Evolutionary conservation across 2,113 vertebrate species (phyloP).

Genomic region (Odocoileus virginianus): DNA sequence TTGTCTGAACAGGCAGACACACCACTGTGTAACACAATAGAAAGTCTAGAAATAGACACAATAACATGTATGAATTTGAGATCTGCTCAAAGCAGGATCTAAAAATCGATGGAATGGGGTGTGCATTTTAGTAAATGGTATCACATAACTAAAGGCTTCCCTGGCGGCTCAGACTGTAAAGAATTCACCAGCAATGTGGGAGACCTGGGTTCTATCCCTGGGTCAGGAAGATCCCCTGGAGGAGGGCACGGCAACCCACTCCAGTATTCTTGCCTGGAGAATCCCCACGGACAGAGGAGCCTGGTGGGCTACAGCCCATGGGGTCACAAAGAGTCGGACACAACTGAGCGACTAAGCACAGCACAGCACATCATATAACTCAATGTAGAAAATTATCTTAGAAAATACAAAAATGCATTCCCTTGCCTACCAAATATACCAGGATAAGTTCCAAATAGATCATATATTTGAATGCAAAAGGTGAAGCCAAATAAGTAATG

Average conservation of each 20-base stretch:
- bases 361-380: not conserved
- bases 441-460: not conserved
- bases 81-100: not conserved
- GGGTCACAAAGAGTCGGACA: not conserved
- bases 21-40: not conserved
- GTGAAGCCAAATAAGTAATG: not conserved
- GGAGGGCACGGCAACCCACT: not conserved
- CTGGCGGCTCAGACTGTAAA: not conserved
- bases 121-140: not conserved
- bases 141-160: not conserved
- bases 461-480: not conserved
- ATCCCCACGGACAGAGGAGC: not conserved
- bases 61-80: not conserved
- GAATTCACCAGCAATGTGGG: not conserved
- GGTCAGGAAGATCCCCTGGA: not conserved
- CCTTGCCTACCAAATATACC: not conserved
- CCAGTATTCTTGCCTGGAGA: not conserved
- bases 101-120: not conserved
- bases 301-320: not conserved
- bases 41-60: not conserved
- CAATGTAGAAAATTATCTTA: not conserved
- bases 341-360: not conserved
- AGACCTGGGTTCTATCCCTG: not conserved
- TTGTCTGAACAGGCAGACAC: not conserved
- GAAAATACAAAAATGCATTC: not conserved